Base-by-base conservation (phyloP, 2,113 vertebrate genomes). In the Tonatia bakeri region DNA sequence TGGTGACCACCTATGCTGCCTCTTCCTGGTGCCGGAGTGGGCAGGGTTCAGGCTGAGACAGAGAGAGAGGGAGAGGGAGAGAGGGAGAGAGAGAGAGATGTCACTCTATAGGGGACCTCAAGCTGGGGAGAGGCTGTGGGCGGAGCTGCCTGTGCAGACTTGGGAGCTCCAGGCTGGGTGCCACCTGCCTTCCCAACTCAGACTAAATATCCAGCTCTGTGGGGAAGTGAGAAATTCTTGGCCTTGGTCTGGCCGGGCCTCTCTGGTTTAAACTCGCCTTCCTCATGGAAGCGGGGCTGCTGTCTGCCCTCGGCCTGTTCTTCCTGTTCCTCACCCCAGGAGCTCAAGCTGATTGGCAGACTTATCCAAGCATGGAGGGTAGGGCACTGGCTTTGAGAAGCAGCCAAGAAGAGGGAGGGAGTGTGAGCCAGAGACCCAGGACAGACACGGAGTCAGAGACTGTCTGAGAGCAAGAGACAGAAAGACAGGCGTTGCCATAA, bases 151-250 rank as follows among this genome's bases (percentile, higher is more conserved):
- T 73, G 94, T 88, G 79, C 88, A 85, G 90, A 65, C 92, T 89
- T 17, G 33, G 94, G 83, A 96, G 95, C 84, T 94, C 79, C 90
- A 94, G 97, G 96, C 95, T 91, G 69, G 70, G 73, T 97, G 97
- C 97, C 97, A 96, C 96, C 93, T 97, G 91, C 96, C 88, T 96
- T 82, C 94, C 96, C 92, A 95, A 36, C 95, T 70, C 96, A 96
- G 94, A 98, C 97, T 97, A 98, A 98, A 98, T 97, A 97, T 95
- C 96, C 85, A 97, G 88, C 73, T 93, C 96, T 95, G 73, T 7
- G 73, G 96, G 94, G 94, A 94, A 97, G 96, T 96, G 97, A 97
- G 96, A 94, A 96, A 96, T 98, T 98, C 97, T 96, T 97, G 97
- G 97, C 97, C 94, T 94, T 89, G 11, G 89, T 54, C 87, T 38